These are phyloP conservation scores for Amphipyra tragopoginis DNA, from an alignment of 2,888 invertebrate genomes.

Conservation along the genomic window DNA sequence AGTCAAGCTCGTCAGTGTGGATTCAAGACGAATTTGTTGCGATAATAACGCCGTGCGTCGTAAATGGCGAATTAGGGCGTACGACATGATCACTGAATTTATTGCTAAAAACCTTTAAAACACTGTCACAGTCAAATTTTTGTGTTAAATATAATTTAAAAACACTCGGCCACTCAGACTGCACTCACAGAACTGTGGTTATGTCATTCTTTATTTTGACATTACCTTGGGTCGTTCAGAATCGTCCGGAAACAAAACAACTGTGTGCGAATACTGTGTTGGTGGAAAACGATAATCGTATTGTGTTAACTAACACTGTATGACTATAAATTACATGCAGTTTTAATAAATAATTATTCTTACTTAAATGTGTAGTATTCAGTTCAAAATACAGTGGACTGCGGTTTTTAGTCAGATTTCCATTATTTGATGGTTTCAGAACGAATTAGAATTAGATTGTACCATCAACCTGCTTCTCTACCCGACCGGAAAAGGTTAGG, in stretches of 20 bases:
- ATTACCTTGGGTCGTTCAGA: slow-evolving; percentile 66
- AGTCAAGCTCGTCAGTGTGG: slow-evolving; percentile 81
- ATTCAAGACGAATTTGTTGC: slow-evolving; percentile 79
- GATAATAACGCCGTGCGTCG: slow-evolving; percentile 77
- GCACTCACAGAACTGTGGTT: slow-evolving; percentile 65
- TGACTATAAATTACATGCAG: no score
- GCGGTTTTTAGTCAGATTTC: neutral
- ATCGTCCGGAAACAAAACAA: slow-evolving; percentile 37
- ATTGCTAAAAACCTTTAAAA: slow-evolving; percentile 37
- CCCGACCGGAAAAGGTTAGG: slow-evolving; percentile 43
- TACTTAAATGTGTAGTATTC: no score
- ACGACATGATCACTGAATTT: slow-evolving; percentile 75
- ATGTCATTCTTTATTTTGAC: slow-evolving; percentile 76
- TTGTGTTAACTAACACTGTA: no score
- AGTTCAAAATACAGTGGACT: no score
- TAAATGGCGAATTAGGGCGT: slow-evolving; percentile 80
- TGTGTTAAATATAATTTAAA: slow-evolving; percentile 42
- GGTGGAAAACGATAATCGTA: no score
- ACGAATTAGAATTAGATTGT: slow-evolving; percentile 51
- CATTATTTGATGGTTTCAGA: slow-evolving; percentile 28
- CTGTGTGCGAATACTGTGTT: no score
- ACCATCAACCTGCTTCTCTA: slow-evolving; percentile 20
- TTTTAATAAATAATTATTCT: no score
- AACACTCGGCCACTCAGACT: slow-evolving; percentile 60
- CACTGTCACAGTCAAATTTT: slow-evolving; percentile 67